A percentile compares a stretch with the other conserved stretches of the same genome.
Conservation (phyloP, 2,888 invertebrate genomes). For the Dinocampus coccinellae region DNA sequence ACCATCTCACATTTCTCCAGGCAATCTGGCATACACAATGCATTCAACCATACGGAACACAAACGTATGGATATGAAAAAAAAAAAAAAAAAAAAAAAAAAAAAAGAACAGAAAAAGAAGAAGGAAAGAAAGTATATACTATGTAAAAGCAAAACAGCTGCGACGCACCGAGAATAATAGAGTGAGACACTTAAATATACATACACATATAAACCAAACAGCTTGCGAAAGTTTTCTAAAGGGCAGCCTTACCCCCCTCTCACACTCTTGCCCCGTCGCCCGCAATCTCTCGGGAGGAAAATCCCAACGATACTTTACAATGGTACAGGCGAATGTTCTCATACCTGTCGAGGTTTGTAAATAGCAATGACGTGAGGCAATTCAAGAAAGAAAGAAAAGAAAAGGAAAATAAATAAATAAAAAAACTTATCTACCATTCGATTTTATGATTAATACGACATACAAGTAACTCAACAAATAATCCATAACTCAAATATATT, state of each 20-base stretch:
- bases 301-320: constrained; percentile 28
- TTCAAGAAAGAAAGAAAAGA: too few relatives aligned
- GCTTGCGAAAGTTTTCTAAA: constrained; percentile 48
- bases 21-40: constrained; percentile 30
- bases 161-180: constrained; percentile 54
- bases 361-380: background rate
- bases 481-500: too few relatives aligned
- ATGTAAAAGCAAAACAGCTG: constrained; percentile 52
- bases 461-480: too few relatives aligned
- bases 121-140: too few relatives aligned
- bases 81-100: too few relatives aligned
- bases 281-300: background rate
- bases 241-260: too few relatives aligned
- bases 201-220: constrained; percentile 43
- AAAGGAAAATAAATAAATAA: background rate
- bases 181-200: constrained; percentile 42
- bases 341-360: constrained; percentile 28
- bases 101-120: too few relatives aligned
- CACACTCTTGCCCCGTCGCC: too few relatives aligned
- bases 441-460: too few relatives aligned
- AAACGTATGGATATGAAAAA: constrained; percentile 18
- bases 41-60: constrained; percentile 31
- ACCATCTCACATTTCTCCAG: constrained; percentile 2
- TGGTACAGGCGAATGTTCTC: constrained; percentile 36
- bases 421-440: background rate